phyloP scores from a whole-genome alignment of 2,113 vertebrate genomes.

The Cairina moschata region DNA sequence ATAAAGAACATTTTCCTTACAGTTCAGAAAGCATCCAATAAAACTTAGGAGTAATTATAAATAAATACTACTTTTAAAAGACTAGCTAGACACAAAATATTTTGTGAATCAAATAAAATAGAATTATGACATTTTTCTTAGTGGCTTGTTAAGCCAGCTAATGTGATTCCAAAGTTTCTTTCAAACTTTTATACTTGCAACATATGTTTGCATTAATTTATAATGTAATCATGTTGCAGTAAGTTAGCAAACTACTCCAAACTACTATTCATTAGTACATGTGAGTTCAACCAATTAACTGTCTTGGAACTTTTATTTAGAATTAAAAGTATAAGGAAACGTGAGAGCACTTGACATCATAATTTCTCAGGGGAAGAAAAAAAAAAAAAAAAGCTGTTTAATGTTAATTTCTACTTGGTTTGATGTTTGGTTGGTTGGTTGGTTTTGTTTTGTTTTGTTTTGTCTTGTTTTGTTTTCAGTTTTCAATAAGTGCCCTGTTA shows the following conservation, averaged over 20 bases:
- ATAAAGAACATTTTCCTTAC: not conserved
- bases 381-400: not conserved
- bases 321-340: not conserved
- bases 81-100: not conserved
- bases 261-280: not conserved
- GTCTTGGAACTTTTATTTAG: not conserved
- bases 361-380: constrained; percentile 5
- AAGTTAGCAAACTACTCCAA: not conserved
- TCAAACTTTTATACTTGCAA: not conserved
- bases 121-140: not conserved
- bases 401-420: constrained; percentile 5
- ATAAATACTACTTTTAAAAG: not conserved
- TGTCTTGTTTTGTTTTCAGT: not conserved
- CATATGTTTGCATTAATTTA: not conserved
- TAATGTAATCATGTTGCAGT: not conserved
- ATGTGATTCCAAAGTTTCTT: not conserved
- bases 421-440: not conserved
- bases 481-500: constrained; percentile 23
- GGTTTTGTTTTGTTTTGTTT: not conserved
- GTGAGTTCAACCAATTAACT: not conserved
- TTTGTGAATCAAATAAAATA: not conserved
- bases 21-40: not conserved
- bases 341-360: constrained; percentile 21
- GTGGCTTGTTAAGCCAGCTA: not conserved
- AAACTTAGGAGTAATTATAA: not conserved